Base-by-base conservation (phyloP, 1,140 invertebrate genomes). In the Drosophila tropicalis region DNA sequence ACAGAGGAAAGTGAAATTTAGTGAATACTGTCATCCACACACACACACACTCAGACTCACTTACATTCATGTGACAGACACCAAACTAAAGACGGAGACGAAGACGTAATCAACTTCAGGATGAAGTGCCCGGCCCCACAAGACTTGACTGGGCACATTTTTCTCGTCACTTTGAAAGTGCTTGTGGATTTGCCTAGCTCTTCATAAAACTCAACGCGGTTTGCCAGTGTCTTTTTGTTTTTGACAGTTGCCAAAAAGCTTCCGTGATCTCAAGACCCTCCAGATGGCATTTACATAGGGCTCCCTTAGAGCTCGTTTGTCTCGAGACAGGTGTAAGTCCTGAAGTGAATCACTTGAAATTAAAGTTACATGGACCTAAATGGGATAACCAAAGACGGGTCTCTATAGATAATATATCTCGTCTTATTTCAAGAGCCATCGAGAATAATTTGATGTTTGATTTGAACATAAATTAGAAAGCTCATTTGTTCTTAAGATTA, bases 31-130 rank as follows among this genome's bases (percentile, higher is more conserved):
- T 32, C 57, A 44, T 61, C 67, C 32, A 47, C 5, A 47, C 0
- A 63, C 51, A 60, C 62, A 47, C 57, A 67, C 67, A 68, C 68
- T 19, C n/a, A 47, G 0, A 63, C 56, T 25, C 3, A 25, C 22
- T 25, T 25, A 60, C 62, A 47, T 54, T 63, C 67, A 68, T 69
- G 76, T 76, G 76, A 61, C 73, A 71, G 55, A 65, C 15, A 54
- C 15, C 25, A 13, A 56, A 39, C 51, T 29, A 39, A 44, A 70
- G 66, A 25, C 12, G 22, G 17, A 36, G 41, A 44, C 65, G 57
- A 68, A 65, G 77, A 84, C 84, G 84, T 89, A 90, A 89, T 89
- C 84, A 84, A 87, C 84, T 90, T 89, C 79, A 90, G 85, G 85
- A 85, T 84, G 77, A 89, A 90, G 84, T 89, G 71, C 67, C 74